phyloP scores from a whole-genome alignment of 2,888 invertebrate species.

The Clusia tigrina region DNA sequence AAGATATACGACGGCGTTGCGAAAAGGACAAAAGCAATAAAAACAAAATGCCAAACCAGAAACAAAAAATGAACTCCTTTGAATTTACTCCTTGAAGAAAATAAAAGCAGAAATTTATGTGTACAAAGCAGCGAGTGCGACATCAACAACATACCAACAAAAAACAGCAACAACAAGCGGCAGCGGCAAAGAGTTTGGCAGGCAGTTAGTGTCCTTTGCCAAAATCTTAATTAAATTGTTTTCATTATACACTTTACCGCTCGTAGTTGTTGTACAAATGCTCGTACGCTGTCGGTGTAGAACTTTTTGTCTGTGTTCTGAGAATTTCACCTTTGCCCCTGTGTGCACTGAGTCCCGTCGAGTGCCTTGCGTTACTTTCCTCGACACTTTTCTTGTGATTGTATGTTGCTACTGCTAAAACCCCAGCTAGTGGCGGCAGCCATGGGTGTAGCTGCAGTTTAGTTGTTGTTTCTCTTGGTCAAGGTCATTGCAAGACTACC shows the following conservation, averaged over 20 bases:
- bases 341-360: neutral
- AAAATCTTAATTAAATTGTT: constrained; percentile 13
- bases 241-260: constrained; percentile 14
- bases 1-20: neutral
- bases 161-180: neutral
- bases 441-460: neutral
- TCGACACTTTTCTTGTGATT: neutral
- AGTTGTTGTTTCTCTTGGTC: constrained; percentile 34
- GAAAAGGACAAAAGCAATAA: neutral
- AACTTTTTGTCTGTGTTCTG: too few relatives aligned
- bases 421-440: neutral
- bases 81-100: neutral
- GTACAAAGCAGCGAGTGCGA: neutral
- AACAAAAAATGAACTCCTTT: neutral
- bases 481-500: constrained; percentile 34
- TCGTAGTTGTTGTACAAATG: too few relatives aligned
- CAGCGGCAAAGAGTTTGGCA: too few relatives aligned
- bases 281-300: too few relatives aligned
- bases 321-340: constrained; percentile 28
- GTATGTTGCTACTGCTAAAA: neutral
- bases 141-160: constrained; percentile 2
- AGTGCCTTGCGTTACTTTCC: neutral
- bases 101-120: neutral
- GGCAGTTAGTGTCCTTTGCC: constrained; percentile 24
- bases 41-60: constrained; percentile 7